Base-by-base conservation (phyloP, 2,113 vertebrate species). In the Nettapus auritus region DNA sequence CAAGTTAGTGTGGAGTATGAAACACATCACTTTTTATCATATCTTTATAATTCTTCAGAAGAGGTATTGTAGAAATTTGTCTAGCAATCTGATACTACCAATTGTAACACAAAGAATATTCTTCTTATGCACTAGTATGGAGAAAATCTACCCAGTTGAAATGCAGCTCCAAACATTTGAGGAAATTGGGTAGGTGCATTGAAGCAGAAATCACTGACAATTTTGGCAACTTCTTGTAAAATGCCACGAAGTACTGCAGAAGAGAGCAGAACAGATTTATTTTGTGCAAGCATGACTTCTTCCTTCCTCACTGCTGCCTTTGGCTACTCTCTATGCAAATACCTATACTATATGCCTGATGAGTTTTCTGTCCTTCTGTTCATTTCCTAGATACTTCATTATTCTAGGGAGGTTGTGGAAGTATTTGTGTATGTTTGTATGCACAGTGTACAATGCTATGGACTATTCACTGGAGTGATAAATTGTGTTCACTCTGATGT, bases 391-490 rank as follows among this genome's bases (percentile, higher is more conserved):
- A 89, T 93, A 70, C 91, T 89, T 91, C 90, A 81, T 96, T 95
- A 94, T 96, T 79, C 56, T 82, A 48, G 63, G 71, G 67, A 78
- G 67, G 13, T 15, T 74, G 82, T 84, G 64, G 63, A 97, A 94
- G 77, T 89, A 85, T 95, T 95, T 96, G 69, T 90, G 76, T 71
- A 40, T 82, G 67, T 95, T 83, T 93, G 57, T 82, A 71, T 93
- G 96, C 76, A 42, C 79, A 93, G 66, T 77, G 82, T 96, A 86
- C 60, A 94, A 50, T 56, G 40, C 82, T 75, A 89, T 63, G 90
- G 96, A 86, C 86, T 91, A 69, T 96, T 94, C 94, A 90, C 48
- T 86, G 84, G 46, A 63, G 82, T 97, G 96, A 96, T 97, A 90
- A 96, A 95, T 94, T 94, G 70, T 94, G 64, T 91, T 96, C 83